Evolutionary conservation across 2,113 vertebrate species (phyloP).

Genomic region (Labeo catla): DNA sequence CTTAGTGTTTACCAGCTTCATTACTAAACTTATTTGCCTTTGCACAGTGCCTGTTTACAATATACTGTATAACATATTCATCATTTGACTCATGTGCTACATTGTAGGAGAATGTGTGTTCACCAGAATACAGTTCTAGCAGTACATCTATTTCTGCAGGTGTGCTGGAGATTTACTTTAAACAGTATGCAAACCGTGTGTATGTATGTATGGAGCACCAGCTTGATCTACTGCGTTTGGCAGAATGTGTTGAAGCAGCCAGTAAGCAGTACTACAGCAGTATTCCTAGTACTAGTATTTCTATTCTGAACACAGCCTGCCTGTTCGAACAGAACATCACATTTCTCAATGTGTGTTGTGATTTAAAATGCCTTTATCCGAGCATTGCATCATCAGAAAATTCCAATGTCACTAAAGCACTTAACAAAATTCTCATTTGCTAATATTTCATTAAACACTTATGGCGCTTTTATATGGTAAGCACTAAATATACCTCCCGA

Average conservation of each 20-base stretch:
- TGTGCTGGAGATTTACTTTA: not conserved
- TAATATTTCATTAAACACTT: not conserved
- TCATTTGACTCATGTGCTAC: not conserved
- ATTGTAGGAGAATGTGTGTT: not conserved
- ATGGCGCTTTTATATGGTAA: too few species aligned
- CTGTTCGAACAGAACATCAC: not conserved
- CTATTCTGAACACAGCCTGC: not conserved
- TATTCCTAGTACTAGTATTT: not conserved
- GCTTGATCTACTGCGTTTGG: not conserved
- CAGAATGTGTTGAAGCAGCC: not conserved
- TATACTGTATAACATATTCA: not conserved
- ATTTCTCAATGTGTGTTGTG: not conserved
- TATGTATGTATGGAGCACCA: too few species aligned
- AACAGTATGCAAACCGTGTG: not conserved
- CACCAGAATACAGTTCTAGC: not conserved
- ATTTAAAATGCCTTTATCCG: not conserved
- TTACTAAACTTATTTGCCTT: not conserved
- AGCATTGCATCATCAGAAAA: not conserved
- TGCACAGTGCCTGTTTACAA: not conserved
- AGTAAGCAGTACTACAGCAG: not conserved
- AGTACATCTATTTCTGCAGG: not conserved
- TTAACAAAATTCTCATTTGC: not conserved
- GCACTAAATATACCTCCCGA: too few species aligned
- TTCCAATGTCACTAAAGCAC: not conserved
- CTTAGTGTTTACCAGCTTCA: not conserved